Base-by-base conservation (phyloP, 2,888 invertebrate species). In the Caenorhabditis sp. region DNA sequence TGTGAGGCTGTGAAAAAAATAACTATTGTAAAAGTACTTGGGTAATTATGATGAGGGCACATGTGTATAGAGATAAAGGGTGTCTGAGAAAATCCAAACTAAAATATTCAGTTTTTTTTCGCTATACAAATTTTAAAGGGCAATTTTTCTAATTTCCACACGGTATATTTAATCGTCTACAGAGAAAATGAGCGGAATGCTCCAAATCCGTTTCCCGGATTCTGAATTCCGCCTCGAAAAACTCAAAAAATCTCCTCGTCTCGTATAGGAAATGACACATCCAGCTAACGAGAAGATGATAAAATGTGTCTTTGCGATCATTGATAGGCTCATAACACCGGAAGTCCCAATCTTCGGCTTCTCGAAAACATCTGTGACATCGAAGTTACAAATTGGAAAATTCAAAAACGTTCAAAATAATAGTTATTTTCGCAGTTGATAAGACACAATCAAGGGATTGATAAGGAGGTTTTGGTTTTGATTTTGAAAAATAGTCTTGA, bases 391-490 rank as follows among this genome's bases (percentile, higher is more conserved):
- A 44, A 63, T 10, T 14, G 6, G 44, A 24, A 44, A 63, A 63
- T 28, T 44, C 19, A 19, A n/a, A 22, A 59, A 41, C 28, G 44
- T 47, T 63, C 63, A 63, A 44, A 63, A 63, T 31, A 66, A 64
- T 7, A 51, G 66, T 66, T 66, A 66, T 66, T 66, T 66, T 66
- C 51, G 49, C 49, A 47, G 26, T 2, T 66, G 66, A 66, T 66
- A 66, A 51, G 35, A 66, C 26, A 56, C 49, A 66, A 31, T n/a
- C 31, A 51, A n/a, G 31, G 66, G n/a, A n/a, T 49, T 66, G 49
- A 70, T 24, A 24, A 54, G 8, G 26, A 19, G 31, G n/a, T n/a
- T n/a, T n/a, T n/a, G n/a, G n/a, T 51, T 68, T 68, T 19, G 5
- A 51, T 22, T 68, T 68, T 51, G 35, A 68, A 51, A 44, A 68